phyloP scores from a whole-genome alignment of 2,113 vertebrate genomes.

The Daboia siamensis region DNA sequence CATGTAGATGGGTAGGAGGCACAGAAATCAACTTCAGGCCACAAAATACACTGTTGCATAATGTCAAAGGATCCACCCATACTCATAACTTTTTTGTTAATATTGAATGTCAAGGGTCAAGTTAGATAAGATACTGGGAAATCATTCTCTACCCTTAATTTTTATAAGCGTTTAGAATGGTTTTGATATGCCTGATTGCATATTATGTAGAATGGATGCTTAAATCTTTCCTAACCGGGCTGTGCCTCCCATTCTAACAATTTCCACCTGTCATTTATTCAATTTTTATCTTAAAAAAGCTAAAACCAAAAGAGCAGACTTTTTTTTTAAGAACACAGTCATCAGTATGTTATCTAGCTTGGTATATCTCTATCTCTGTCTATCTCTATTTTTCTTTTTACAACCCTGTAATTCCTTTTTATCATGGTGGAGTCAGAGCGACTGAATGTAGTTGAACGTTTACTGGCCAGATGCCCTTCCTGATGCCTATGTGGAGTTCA shows the following conservation, averaged over 20 bases:
- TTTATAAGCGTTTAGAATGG: background rate
- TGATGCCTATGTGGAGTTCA: background rate
- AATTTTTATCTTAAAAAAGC: background rate
- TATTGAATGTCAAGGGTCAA: background rate
- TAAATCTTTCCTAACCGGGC: background rate
- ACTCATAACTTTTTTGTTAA: background rate
- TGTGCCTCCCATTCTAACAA: background rate
- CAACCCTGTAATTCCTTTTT: too few species aligned
- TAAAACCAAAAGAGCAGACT: background rate
- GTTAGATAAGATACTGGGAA: background rate
- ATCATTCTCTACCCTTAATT: background rate
- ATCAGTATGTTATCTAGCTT: background rate
- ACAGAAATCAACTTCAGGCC: background rate
- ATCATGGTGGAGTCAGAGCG: too few species aligned
- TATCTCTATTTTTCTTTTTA: too few species aligned
- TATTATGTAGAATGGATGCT: background rate
- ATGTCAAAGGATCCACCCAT: background rate
- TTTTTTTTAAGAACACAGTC: background rate
- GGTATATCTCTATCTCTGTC: too few species aligned
- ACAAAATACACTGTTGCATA: background rate
- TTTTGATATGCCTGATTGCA: background rate
- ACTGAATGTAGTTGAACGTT: too few species aligned
- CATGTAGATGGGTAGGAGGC: too few species aligned
- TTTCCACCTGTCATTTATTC: background rate
- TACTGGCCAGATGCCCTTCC: too few species aligned